Percentiles rank a stretch among this genome's conserved stretches.
Evolutionary conservation across 2,888 invertebrate species (phyloP).

Genomic region (Acronicta alni): DNA sequence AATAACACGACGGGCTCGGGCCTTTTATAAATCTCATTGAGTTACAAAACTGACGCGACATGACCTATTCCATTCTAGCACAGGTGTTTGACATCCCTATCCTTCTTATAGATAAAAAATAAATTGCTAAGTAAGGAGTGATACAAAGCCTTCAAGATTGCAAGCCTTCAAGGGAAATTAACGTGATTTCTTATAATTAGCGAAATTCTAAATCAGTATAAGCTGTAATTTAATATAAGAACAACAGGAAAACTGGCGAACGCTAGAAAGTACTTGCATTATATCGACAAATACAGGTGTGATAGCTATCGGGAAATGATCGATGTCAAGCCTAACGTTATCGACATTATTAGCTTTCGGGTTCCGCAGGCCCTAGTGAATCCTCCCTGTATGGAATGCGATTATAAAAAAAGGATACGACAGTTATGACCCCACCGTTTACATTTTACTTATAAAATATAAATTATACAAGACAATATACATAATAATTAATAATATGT

Average conservation of each 20-base stretch:
- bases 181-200: conserved; percentile 48
- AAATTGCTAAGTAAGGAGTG: conserved; percentile 61
- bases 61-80: conserved; percentile 53
- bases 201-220: conserved; percentile 35
- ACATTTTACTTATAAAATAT: conserved; percentile 76
- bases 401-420: conserved; percentile 59
- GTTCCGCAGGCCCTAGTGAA: conserved; percentile 52
- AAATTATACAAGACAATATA: conserved; percentile 76
- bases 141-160: no score
- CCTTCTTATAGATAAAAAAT: conserved; percentile 64
- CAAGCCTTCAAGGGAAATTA: conserved; percentile 61
- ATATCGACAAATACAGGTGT: conserved; percentile 45
- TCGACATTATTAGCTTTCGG: conserved; percentile 46
- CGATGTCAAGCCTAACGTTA: conserved; percentile 41
- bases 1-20: conserved; percentile 33
- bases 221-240: conserved; percentile 30
- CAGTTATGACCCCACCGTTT: conserved; percentile 63
- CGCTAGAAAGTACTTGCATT: conserved; percentile 37
- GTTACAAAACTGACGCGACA: conserved; percentile 50
- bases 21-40: conserved; percentile 32
- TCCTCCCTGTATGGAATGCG: conserved; percentile 75
- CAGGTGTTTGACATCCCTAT: conserved; percentile 58
- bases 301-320: conserved; percentile 33
- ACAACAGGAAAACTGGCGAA: conserved; percentile 31
- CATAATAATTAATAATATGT: conserved; percentile 69